Conservation (phyloP, 2,797 vertebrate genomes). For the Aulostomus chinensis region DNA sequence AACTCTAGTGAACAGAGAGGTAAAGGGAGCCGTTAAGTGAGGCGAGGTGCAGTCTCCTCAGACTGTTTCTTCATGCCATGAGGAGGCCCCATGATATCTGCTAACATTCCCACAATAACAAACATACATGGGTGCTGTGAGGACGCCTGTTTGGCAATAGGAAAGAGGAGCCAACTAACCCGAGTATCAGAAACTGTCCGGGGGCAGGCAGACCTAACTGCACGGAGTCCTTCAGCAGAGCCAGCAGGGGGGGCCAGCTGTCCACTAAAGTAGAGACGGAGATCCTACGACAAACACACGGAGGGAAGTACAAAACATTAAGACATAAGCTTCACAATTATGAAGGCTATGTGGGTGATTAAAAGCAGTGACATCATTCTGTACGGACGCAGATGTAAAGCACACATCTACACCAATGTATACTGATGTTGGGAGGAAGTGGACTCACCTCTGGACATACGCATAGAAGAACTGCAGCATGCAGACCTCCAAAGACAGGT, state of each 20-base stretch:
- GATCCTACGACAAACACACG: slow-evolving; percentile 78
- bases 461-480: slow-evolving; percentile 99
- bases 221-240: slow-evolving; percentile 94
- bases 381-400: neutral
- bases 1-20: slow-evolving; percentile 77
- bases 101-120: no score
- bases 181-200: slow-evolving; percentile 95
- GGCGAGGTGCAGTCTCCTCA: neutral
- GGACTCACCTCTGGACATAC: slow-evolving; percentile 94
- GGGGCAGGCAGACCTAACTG: slow-evolving; percentile 94
- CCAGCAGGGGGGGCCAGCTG: slow-evolving; percentile 92
- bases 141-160: neutral
- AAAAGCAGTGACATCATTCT: no score
- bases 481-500: slow-evolving; percentile 97
- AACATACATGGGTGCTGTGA: neutral
- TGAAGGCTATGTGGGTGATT: neutral
- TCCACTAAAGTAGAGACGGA: slow-evolving; percentile 95
- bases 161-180: slow-evolving; percentile 76
- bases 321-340: neutral
- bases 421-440: slow-evolving; percentile 4
- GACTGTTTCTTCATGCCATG: no score
- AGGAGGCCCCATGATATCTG: neutral
- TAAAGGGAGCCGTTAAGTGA: neutral
- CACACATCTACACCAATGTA: neutral
- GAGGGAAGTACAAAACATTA: neutral